phyloP scores from a whole-genome alignment of 1,140 invertebrate species.

The Drosophila subobscura region DNA sequence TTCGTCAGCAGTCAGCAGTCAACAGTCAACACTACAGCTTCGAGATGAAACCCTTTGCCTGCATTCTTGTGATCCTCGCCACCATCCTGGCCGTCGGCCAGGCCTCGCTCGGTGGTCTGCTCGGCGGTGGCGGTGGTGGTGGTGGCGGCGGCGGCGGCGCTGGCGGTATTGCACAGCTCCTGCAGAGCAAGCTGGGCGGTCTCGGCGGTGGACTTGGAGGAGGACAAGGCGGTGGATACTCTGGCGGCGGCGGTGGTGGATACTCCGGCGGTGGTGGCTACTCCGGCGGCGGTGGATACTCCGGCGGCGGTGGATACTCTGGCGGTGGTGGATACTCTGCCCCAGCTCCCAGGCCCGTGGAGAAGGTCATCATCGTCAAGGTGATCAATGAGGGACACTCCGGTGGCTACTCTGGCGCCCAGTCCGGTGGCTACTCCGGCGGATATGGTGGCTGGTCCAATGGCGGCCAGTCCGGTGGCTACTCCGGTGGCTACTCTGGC shows the following conservation, averaged over 20 bases:
- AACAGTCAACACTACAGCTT: conserved; percentile 17
- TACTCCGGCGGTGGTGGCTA: conserved; percentile 30
- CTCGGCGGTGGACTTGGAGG: conserved; percentile 40
- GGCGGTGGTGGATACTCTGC: conserved; percentile 42
- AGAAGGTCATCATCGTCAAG: conserved; percentile 66
- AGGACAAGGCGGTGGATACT: conserved; percentile 30
- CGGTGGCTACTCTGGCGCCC: conserved; percentile 20
- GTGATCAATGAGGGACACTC: conserved; percentile 52
- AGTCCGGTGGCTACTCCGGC: conserved; percentile 41
- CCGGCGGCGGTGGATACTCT: conserved; percentile 45
- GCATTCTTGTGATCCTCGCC: conserved; percentile 70
- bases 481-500: conserved; percentile 20
- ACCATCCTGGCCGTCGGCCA: conserved; percentile 57
- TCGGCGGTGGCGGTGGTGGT: conserved; percentile 63
- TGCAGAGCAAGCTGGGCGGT: conserved; percentile 65
- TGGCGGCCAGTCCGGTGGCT: conserved; percentile 35
- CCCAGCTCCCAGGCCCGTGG: conserved; percentile 36
- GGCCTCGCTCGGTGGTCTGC: conserved; percentile 59
- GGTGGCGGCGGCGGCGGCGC: conserved; percentile 51
- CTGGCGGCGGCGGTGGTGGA: conserved; percentile 29
- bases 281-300: conserved; percentile 31
- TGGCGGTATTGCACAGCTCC: conserved; percentile 57
- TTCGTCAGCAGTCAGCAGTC: conserved; percentile 55
- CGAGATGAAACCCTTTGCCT: conserved; percentile 73
- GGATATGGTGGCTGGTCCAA: conserved; percentile 41